Evolutionary conservation across 1,140 invertebrate species (phyloP).

Genomic region (Pseudomyrmex cubaensis): DNA sequence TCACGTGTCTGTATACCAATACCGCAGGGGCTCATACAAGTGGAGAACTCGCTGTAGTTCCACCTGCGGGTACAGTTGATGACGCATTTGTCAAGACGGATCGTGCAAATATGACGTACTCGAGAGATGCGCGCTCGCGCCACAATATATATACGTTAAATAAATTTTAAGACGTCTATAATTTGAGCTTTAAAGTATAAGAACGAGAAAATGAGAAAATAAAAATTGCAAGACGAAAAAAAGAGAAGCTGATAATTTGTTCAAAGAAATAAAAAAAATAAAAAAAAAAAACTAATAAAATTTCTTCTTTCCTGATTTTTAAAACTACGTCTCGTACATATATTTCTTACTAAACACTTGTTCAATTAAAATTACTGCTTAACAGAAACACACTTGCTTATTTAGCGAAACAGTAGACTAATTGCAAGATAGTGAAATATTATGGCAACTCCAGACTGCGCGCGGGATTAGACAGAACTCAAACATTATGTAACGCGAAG

Average conservation of each 20-base stretch:
- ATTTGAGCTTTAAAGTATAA: neutral
- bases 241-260: neutral
- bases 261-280: no score
- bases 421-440: neutral
- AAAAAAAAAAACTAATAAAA: no score
- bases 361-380: no score
- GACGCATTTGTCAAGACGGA: constrained; percentile 33
- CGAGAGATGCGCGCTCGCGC: neutral
- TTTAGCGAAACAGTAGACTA: neutral
- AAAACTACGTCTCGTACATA: neutral
- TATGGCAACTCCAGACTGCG: neutral
- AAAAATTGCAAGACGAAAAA: neutral
- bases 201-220: neutral
- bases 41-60: constrained; percentile 93
- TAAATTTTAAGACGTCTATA: neutral
- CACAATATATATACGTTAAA: neutral
- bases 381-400: neutral
- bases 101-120: neutral
- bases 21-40: constrained; percentile 96
- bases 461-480: constrained; percentile 16
- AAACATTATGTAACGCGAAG: constrained; percentile 6
- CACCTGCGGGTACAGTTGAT: constrained; percentile 86
- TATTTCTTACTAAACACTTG: neutral
- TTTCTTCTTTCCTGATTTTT: neutral
- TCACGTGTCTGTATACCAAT: constrained; percentile 95